phyloP scores from a whole-genome alignment of 92 coral and sea anemone genomes.

The Porites rus region DNA sequence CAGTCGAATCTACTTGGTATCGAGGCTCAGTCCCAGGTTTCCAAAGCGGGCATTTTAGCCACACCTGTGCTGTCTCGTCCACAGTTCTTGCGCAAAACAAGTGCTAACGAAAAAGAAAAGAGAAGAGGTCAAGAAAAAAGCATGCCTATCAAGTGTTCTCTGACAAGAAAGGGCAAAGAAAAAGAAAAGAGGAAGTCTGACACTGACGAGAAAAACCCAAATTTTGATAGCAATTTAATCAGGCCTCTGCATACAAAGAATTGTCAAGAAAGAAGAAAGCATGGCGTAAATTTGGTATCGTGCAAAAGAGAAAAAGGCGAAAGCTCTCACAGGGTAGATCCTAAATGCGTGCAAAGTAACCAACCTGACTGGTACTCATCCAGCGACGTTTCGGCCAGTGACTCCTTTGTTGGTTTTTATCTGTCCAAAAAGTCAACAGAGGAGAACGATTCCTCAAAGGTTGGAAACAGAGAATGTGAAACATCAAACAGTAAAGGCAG shows the following conservation, averaged over 20 bases:
- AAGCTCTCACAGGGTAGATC: not conserved
- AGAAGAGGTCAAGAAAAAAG: not conserved
- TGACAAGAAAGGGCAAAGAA: not conserved
- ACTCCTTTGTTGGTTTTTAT: constrained; percentile 4
- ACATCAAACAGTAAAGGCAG: not conserved
- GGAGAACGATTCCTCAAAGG: not conserved
- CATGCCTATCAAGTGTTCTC: not conserved
- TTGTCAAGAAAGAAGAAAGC: not conserved
- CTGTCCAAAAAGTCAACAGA: not conserved
- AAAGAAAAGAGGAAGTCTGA: not conserved
- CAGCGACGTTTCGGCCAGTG: not conserved
- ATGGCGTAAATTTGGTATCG: not conserved
- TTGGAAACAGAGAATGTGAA: not conserved
- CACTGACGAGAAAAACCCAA: not conserved
- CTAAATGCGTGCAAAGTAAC: constrained; percentile 18
- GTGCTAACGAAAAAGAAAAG: not conserved
- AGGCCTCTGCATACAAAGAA: not conserved
- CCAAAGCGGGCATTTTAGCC: constrained; percentile 20
- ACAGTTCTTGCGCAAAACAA: not conserved
- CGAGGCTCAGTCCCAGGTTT: not conserved
- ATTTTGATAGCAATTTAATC: not conserved
- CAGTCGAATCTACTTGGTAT: not conserved
- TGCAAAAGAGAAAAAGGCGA: not conserved
- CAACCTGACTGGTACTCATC: constrained; percentile 2
- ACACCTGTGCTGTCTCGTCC: constrained; percentile 20